A percentile compares a stretch with the other conserved stretches of the same genome.
phyloP scores from a whole-genome alignment of 2,888 invertebrate genomes.

The Mechanitis mazaeus region DNA sequence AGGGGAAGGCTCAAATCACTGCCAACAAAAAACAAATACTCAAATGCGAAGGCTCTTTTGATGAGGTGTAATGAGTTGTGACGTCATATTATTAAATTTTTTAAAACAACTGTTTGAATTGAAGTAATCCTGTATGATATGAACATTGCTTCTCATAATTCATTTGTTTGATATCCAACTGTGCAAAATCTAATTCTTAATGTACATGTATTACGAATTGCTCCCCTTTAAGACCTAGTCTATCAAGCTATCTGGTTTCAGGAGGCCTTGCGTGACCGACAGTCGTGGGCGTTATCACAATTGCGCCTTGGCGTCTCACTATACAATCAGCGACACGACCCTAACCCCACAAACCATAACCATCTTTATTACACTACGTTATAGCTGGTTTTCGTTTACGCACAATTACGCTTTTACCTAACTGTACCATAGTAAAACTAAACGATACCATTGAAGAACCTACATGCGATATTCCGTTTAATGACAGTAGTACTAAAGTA shows the following conservation, averaged over 20 bases:
- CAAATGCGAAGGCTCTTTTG: conserved; percentile 15
- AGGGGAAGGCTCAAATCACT: not conserved
- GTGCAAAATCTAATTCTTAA: not conserved
- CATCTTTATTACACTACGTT: conserved; percentile 19
- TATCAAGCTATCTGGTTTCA: conserved; percentile 29
- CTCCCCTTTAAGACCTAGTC: conserved; percentile 25
- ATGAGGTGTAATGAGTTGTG: conserved; percentile 25
- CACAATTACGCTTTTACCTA: conserved; percentile 15
- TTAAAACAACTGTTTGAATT: too few species aligned
- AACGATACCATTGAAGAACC: conserved; percentile 16
- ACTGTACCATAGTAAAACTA: conserved; percentile 20
- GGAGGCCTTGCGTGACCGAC: conserved; percentile 36
- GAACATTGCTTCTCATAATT: not conserved
- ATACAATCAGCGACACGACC: conserved; percentile 13
- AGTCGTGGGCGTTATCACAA: conserved; percentile 37
- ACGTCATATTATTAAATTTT: not conserved
- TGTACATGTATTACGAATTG: conserved; percentile 6
- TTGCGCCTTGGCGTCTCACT: conserved; percentile 33
- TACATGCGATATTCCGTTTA: conserved; percentile 11
- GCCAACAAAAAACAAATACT: conserved; percentile 17
- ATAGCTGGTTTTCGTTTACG: conserved; percentile 22
- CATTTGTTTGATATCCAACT: not conserved
- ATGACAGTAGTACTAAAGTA: conserved; percentile 6
- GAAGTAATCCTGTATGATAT: too few species aligned
- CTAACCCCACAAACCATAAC: conserved; percentile 21